Base-by-base conservation (phyloP, 2,888 invertebrate species). In the Odontocerum albicorne region DNA sequence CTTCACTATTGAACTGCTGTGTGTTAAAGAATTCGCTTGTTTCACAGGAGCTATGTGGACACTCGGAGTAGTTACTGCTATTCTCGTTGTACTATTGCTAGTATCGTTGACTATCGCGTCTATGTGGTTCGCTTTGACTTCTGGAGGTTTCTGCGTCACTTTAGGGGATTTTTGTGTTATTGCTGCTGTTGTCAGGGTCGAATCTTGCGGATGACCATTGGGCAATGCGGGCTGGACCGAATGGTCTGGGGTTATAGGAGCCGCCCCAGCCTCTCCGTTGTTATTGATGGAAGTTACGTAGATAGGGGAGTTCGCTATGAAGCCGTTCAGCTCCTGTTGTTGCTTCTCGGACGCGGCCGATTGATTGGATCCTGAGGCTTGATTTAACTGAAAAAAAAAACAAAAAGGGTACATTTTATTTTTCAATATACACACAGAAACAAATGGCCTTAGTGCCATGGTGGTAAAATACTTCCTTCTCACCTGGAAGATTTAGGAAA, bases 261-360 rank as follows among this genome's bases (percentile, higher is more conserved):
- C 77, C 0, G 77, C 75, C 72, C 59, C 77, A 75, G 65, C 76
- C 74, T 8, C 77, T 69, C 57, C 77, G 74, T 71, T 78, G 75
- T 64, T 77, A 77, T 70, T 74, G 75, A 87, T 85, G 63, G 89
- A 89, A 61, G 90, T 90, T 63, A 90, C 90, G 80, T 90, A 91
- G 63, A 91, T 90, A 52, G 89, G 87, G 53, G 88, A 87, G 68
- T 86, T 87, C 68, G 87, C 88, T 66, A 89, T 88, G 68, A 90
- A 85, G 57, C 90, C 90, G 81, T 90, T 91, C 62, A 89, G 75
- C 65, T 89, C 90, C 63, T 73, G 55, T 43, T 61, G 61, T 32
- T 54, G 72, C 49, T 72, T 64, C 65, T 74, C 76, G 57, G 75
- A 75, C 17, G 75, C 71, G 10, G 62, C 55, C 21, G 57, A 36